Evolutionary conservation across 2,797 vertebrate genomes (phyloP), one percentile per base, ranked within the genome.

Genomic region (Esox masquinongy): DNA sequence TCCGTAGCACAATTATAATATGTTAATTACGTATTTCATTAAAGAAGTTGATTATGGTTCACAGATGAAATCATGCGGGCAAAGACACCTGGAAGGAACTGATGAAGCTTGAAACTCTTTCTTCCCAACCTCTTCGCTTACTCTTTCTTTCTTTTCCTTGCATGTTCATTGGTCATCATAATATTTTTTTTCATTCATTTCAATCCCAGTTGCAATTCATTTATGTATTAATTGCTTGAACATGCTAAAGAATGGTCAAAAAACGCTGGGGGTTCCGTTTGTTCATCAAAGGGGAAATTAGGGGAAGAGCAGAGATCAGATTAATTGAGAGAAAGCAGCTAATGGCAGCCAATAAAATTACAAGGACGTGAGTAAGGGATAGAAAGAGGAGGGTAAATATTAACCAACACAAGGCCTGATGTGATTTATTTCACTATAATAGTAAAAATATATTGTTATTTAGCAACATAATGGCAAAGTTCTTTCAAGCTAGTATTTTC

Each of bases 1-100:
- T 98, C 97, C 94, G 93, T 95, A 93, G 96, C 95, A 97, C 97
- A 98, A 98, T 98, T 98, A 98, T 98, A 98, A 98, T 98, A 98
- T 98, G 97, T 98, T 98, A 98, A 98, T 98, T 98, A 98, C 93
- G 90, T 98, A 97, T 98, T 98, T 98, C 96, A 98, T 98, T 98
- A 98, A 97, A 96, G 95, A 96, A 96, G 96, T 96, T 98, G 97
- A 98, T 98, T 97, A 96, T 96, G 96, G 97, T 94, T 95, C 94
- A 93, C 94, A 95, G 96, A 96, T 97, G 96, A 96, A 97, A 96
- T 96, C 95, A 95, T 92, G 95, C 96, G 94, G 93, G 93, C 94
- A 87, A 94, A 95, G 92, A 95, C 95, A 96, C 96, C 96, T 97
- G 95, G 95, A 95, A 95, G 94, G 93, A 95, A 95, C 94, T 94